Base-by-base conservation (phyloP, 37 sponge, comb jelly and placozoan genomes). In the Hormiphora californensis region DNA sequence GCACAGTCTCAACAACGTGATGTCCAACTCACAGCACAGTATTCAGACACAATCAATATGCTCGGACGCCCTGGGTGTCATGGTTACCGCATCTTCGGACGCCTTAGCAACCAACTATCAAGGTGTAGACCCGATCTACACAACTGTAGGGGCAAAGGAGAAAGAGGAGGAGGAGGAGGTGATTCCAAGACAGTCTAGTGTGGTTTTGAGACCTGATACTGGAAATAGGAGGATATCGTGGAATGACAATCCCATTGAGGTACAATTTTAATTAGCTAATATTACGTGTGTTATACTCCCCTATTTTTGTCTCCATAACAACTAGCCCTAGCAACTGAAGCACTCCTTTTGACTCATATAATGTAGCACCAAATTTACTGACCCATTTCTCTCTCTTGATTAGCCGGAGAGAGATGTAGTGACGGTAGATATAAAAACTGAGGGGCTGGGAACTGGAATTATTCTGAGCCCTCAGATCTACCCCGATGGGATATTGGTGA, bases 161-260 rank as follows among this genome's bases (percentile, higher is more conserved):
- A 57, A 57, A 57, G 28, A 23, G 19, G 25, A 57, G 59, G 59
- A 19, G 23, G 17, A 4, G 59, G 28, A n/a, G n/a, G n/a, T 73
- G 0, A 28, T 73, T 23, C 41, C 44, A 1, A 39, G 81, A 40
- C 81, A 73, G 27, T 5, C 3, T 1, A 41, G 39, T 30, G 44
- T 2, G 23, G 81, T 43, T 21, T 36, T 8, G 28, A 39, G 15
- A 23, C 37, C 68, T 31, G 23, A 23, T 4, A 43, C 81, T 2
- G 23, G 28, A 40, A 46, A 73, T 36, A 39, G 81, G 38, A 39
- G 81, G n/a, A 73, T 73, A 11, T 73, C 81, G 46, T 73, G 81
- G 81, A 43, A 73, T 36, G 81, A 73, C 35, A 36, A 43, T 41
- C 81, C 81, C 38, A 73, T 73, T 11, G 81, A 73, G 81, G 81